A percentile compares a stretch with the other conserved stretches of the same genome.
phyloP scores from a whole-genome alignment of 1,140 invertebrate genomes.

The Rhagoletis zephyria region DNA sequence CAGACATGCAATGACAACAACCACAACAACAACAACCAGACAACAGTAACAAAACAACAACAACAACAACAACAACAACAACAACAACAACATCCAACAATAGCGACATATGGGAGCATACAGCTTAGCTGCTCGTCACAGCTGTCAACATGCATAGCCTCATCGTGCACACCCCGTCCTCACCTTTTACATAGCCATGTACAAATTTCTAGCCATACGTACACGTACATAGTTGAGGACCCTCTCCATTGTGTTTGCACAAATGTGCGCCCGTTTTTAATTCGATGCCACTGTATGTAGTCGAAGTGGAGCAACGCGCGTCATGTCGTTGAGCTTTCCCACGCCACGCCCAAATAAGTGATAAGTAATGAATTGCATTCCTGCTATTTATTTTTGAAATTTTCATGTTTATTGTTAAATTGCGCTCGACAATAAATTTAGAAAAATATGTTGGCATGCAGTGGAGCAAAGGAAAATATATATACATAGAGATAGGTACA shows the following conservation, averaged over 20 bases:
- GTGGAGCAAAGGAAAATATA: not conserved
- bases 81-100: no score
- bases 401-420: not conserved
- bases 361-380: not conserved
- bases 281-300: not conserved
- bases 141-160: constrained; percentile 37
- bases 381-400: not conserved
- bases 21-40: not conserved
- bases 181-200: not conserved
- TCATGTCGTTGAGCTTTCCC: constrained; percentile 19
- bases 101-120: not conserved
- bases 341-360: constrained; percentile 11
- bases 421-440: constrained; percentile 25
- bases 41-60: not conserved
- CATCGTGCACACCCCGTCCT: not conserved
- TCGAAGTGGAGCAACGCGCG: constrained; percentile 18
- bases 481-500: not conserved
- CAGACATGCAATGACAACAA: not conserved
- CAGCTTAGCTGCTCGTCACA: constrained; percentile 41
- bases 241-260: not conserved
- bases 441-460: not conserved
- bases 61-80: not conserved
- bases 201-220: not conserved
- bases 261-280: constrained; percentile 13
- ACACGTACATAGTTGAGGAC: not conserved